Evolutionary conservation across 2,888 invertebrate genomes (phyloP), one percentile per base, ranked within the genome.

Genomic region (Cryptophagus acutangulus): DNA sequence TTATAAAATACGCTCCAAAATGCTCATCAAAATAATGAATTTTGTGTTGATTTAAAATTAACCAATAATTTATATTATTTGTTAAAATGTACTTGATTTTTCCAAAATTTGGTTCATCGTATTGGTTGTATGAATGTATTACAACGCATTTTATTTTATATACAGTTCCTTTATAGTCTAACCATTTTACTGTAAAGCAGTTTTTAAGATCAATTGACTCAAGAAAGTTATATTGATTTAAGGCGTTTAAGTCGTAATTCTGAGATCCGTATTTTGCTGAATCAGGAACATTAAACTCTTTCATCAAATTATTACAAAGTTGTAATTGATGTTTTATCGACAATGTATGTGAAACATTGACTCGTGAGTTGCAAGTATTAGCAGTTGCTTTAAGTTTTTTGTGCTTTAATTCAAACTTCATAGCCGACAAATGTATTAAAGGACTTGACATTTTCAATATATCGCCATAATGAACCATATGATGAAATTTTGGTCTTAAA

Each of bases 351-450:
- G 24, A 20, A 8, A 20, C 24, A 20, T 20, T 20, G n/a, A 20
- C n/a, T 20, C 24, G 6, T 6, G 24, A 20, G n/a, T 20, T 20
- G 24, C 24, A 20, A 20, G n/a, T 20, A 20, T 20, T 20, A 20
- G 24, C 6, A 20, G 24, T 20, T 20, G 24, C 24, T n/a, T 20
- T 20, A 6, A 20, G 24, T 20, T 20, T 6, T 20, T 20, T 20
- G n/a, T 20, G 6, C n/a, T 20, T 20, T n/a, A n/a, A 20, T 20
- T 20, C 24, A 20, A 20, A 20, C 24, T 20, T 20, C 24, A 20
- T 20, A 20, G 24, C 24, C 24, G 24, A 20, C n/a, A 20, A 20
- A 20, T 20, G 24, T 20, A 20, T 20, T 20, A 20, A n/a, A 8
- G 24, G 24, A 20, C 24, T n/a, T 20, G 24, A 20, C 24, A 20